Evolutionary conservation across 2,113 vertebrate species (phyloP).

Genomic region (rabbit (Oryctolagus cuniculus)): DNA sequence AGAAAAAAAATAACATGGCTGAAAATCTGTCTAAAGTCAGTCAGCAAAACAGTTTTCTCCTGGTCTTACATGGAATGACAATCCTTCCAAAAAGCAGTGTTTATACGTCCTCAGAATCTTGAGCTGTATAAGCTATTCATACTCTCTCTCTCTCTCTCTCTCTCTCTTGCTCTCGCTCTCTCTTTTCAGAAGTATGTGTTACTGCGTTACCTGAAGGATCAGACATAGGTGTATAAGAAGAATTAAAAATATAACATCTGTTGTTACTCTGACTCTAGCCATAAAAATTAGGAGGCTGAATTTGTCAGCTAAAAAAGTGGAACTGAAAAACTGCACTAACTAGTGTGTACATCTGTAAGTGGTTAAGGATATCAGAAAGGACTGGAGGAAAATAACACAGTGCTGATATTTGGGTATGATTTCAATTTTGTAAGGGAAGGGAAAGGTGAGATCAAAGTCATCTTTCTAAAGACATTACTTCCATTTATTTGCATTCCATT

Average conservation of each 20-base stretch:
- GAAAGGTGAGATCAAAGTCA: neutral
- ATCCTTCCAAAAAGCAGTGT: slow-evolving; percentile 10
- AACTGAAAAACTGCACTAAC: neutral
- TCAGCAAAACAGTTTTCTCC: slow-evolving; percentile 46
- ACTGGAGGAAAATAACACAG: slow-evolving; percentile 41
- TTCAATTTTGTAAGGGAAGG: neutral
- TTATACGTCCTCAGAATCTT: slow-evolving; percentile 42
- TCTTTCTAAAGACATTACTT: neutral
- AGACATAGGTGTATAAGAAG: neutral
- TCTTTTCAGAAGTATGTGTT: slow-evolving; percentile 43
- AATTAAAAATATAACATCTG: slow-evolving; percentile 32
- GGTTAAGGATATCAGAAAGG: neutral
- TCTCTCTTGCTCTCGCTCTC: no score
- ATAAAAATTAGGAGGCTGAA: slow-evolving; percentile 29
- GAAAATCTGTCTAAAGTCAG: neutral
- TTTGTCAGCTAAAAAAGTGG: neutral
- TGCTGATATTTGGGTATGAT: slow-evolving; percentile 9
- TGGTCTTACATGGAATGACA: slow-evolving; percentile 7
- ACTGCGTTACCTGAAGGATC: neutral
- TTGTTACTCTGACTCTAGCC: neutral
- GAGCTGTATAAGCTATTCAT: neutral
- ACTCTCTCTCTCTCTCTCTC: slow-evolving; percentile 19
- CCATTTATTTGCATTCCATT: neutral
- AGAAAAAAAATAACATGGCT: slow-evolving; percentile 35
- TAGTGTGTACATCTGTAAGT: neutral